Evolutionary conservation across 2,113 vertebrate species (phyloP).

Genomic region (Halichoerus grypus): DNA sequence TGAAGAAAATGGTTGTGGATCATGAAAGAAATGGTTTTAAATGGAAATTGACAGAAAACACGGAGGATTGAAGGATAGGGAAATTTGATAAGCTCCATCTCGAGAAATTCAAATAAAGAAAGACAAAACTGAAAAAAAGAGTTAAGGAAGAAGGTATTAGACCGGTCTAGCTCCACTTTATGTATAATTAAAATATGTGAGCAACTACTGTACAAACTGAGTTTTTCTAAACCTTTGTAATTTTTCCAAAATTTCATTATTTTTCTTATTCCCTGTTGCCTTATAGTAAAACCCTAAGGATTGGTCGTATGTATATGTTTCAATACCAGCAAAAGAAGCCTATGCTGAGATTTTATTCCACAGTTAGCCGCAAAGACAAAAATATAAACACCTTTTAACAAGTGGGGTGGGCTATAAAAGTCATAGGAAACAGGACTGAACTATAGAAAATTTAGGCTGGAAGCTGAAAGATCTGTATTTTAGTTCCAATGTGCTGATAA

Average conservation of each 20-base stretch:
- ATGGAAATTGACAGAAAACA: not conserved
- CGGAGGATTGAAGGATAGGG: accelerated
- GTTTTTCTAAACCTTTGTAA: not conserved
- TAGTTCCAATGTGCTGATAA: not conserved
- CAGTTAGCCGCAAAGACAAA: not conserved
- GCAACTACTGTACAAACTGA: not conserved
- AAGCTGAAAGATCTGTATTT: not conserved
- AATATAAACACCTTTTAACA: not conserved
- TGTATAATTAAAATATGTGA: not conserved
- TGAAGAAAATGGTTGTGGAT: not conserved
- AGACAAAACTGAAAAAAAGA: not conserved
- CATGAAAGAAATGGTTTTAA: not conserved
- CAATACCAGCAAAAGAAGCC: not conserved
- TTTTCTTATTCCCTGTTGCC: not conserved
- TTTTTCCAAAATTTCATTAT: conserved; percentile 23
- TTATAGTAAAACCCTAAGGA: not conserved
- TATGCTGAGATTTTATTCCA: not conserved
- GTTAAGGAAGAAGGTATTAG: not conserved
- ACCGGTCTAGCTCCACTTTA: not conserved
- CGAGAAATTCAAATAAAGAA: not conserved
- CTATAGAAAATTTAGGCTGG: not conserved
- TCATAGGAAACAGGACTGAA: not conserved
- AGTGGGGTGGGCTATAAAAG: not conserved
- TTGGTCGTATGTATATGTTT: not conserved
- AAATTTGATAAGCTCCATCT: not conserved